Base-by-base conservation (phyloP, 2,888 invertebrate species). In the Anorthoa munda region DNA sequence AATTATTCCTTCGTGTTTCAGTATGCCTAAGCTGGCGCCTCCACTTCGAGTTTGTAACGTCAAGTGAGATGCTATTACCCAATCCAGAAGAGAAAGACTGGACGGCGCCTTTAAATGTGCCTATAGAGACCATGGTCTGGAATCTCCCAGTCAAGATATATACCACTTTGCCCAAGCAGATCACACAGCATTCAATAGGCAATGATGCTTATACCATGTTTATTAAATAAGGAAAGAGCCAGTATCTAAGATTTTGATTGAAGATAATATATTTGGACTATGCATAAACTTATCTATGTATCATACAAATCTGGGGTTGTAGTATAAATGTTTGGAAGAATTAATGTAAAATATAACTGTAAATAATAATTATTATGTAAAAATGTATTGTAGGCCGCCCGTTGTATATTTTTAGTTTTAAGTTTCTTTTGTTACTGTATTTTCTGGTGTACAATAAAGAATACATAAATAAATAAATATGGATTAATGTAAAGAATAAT, bases 101-200 rank as follows among this genome's bases (percentile, higher is more conserved):
- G 98, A 98, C 98, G 88, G 99, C 98, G 0, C 99, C 99, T 0
- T 95, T 97, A 3, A 97, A 98, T 82, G 97, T 99, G 48, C 98
- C 98, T 17, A 99, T 99, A 75, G 99, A 99, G 95, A 99, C 99
- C 0, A 99, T 99, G 99, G 98, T 99, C 18, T 99, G 99, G 99
- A 99, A 99, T 95, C 96, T 99, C 70, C 99, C 99, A 0, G 98
- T 99, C 69, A 98, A 98, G 90, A 97, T 99, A 75, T 99, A 98
- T 94, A 98, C 99, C 0, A 99, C 99, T 11, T 97, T 98, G 82
- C 99, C 99, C 0, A 97, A 97, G 83, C 98, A 98, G 91, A 98
- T 98, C 31, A 97, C 97, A 61, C 98, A 98, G 87, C 97, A 97
- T 87, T 94, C 96, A 76, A 90, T 94, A 21, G 95, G 94, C 55